phyloP scores from a whole-genome alignment of 1,140 invertebrate genomes.

The Zaprionus ornatus region DNA sequence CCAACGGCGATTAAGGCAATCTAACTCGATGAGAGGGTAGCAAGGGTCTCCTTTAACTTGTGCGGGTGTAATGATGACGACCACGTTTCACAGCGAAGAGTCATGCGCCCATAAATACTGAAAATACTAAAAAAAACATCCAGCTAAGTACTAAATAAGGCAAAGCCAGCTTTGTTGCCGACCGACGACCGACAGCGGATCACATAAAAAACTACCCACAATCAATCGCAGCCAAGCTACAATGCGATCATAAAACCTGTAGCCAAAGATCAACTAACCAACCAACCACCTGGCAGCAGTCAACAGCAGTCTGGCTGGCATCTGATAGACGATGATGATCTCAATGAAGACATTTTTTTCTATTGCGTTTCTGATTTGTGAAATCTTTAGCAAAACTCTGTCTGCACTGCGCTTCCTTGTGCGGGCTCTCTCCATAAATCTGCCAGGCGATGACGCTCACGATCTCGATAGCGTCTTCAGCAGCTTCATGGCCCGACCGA shows the following conservation, averaged over 20 bases:
- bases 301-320: not conserved
- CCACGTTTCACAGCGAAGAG: conserved; percentile 26
- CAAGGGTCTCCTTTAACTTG: conserved; percentile 19
- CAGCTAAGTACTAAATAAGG: conserved; percentile 66
- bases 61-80: conserved; percentile 68
- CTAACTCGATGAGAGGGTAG: not conserved
- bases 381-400: conserved; percentile 43
- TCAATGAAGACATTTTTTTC: conserved; percentile 67
- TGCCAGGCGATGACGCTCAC: conserved; percentile 39
- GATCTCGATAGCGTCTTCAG: conserved; percentile 36
- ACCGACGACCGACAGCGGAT: conserved; percentile 42
- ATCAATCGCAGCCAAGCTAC: conserved; percentile 46
- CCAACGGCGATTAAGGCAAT: too few species aligned
- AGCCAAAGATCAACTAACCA: conserved; percentile 47
- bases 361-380: conserved; percentile 66
- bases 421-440: conserved; percentile 31
- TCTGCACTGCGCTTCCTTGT: not conserved
- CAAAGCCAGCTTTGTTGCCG: conserved; percentile 67
- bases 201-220: conserved; percentile 77
- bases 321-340: conserved; percentile 61
- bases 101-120: conserved; percentile 65
- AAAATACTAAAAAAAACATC: conserved; percentile 34
- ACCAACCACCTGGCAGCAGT: conserved; percentile 1
- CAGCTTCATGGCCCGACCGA: not conserved
- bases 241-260: conserved; percentile 69